Evolutionary conservation across 2,888 invertebrate genomes (phyloP).

Genomic region (Tenthredo scrophulariae): DNA sequence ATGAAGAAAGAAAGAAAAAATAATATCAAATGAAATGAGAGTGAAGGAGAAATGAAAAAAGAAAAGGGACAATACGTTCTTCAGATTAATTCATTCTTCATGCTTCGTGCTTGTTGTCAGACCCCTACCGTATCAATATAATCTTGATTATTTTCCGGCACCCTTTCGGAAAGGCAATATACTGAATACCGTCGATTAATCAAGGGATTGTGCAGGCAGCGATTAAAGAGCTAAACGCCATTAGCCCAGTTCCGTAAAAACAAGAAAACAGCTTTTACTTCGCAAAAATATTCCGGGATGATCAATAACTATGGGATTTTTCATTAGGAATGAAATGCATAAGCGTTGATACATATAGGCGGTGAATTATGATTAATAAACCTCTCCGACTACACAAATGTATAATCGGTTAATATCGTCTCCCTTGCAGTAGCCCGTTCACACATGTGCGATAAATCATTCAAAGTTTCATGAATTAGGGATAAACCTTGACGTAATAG

Average conservation of each 20-base stretch:
- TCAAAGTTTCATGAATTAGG: conserved; percentile 15
- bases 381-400: not conserved
- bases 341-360: no score
- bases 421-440: not conserved
- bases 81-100: not conserved
- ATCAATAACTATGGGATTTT: not conserved
- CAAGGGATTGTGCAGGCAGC: not conserved
- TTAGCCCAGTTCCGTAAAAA: not conserved
- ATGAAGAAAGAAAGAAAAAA: not conserved
- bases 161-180: not conserved
- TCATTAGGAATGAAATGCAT: not conserved
- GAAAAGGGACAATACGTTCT: not conserved
- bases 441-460: conserved; percentile 31
- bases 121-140: not conserved
- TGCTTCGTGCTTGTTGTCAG: not conserved
- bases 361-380: not conserved
- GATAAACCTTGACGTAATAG: conserved; percentile 27
- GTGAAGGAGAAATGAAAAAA: not conserved
- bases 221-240: not conserved
- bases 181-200: conserved; percentile 4
- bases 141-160: not conserved
- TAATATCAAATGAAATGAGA: not conserved
- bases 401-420: not conserved
- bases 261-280: not conserved
- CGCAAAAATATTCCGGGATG: not conserved